A percentile compares a stretch with the other conserved stretches of the same genome.
Conservation (phyloP, 2,797 vertebrate species). For the Micrastur ruficollis region DNA sequence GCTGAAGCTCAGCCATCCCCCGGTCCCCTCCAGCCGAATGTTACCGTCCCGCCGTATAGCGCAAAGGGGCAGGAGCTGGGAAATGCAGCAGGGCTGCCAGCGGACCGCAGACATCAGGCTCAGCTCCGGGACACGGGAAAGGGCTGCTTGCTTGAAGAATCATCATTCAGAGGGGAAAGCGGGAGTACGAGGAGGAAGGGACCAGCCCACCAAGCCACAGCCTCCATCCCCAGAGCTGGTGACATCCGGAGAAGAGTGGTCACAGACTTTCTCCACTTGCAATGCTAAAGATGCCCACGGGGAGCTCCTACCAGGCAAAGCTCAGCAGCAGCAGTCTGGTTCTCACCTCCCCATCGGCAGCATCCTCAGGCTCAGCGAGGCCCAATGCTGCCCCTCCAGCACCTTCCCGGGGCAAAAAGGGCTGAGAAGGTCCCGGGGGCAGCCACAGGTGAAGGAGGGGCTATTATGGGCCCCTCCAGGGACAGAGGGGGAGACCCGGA, state of each 20-base stretch:
- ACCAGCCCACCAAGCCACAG: not conserved
- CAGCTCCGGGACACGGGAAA: not conserved
- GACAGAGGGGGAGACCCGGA: not conserved
- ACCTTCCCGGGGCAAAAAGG: not conserved
- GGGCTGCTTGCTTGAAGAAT: not conserved
- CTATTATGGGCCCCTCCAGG: no score
- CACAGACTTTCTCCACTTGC: not conserved
- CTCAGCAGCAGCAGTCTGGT: not conserved
- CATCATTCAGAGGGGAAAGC: accelerated
- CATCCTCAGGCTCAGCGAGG: not conserved
- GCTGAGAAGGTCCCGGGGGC: not conserved
- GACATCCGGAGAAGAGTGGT: not conserved
- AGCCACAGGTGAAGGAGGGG: not conserved
- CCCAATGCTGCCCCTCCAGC: not conserved
- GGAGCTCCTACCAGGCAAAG: not conserved
- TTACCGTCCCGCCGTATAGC: not conserved
- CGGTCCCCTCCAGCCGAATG: not conserved
- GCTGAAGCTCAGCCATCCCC: not conserved
- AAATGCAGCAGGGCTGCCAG: accelerated
- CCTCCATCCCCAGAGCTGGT: not conserved
- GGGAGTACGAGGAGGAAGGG: accelerated
- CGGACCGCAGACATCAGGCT: accelerated
- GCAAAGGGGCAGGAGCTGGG: not conserved
- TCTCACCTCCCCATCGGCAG: not conserved
- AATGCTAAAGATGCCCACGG: not conserved